Evolutionary conservation across 1,140 invertebrate genomes (phyloP).

Genomic region (Zophobas morio): DNA sequence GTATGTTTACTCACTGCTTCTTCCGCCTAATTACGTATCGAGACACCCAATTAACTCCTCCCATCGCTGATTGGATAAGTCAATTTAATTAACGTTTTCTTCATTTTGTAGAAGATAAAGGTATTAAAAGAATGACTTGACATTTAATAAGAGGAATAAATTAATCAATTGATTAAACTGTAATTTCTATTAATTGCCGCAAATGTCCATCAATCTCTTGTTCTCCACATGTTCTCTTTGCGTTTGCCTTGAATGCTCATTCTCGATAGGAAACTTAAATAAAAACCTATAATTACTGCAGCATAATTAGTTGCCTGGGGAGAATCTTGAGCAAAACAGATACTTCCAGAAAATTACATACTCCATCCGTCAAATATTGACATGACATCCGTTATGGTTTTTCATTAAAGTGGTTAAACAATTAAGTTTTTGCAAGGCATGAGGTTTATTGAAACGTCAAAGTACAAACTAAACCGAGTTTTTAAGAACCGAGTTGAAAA

Average conservation of each 20-base stretch:
- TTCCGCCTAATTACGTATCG: constrained; percentile 9
- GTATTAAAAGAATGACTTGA: constrained; percentile 18
- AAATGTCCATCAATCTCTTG: constrained; percentile 19
- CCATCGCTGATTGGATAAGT: constrained; percentile 18
- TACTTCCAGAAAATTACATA: constrained; percentile 15
- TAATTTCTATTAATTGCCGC: constrained; percentile 26
- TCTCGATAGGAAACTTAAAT: constrained; percentile 16
- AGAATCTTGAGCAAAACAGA: background rate
- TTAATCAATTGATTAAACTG: constrained; percentile 31
- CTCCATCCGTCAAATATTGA: constrained; percentile 15
- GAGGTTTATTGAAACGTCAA: too few species aligned
- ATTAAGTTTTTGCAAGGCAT: constrained; percentile 7
- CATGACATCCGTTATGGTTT: background rate
- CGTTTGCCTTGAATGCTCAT: constrained; percentile 6
- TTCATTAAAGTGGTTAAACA: background rate
- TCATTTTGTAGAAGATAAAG: background rate
- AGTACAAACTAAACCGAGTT: too few species aligned
- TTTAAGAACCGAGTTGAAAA: too few species aligned
- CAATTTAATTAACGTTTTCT: constrained; percentile 27
- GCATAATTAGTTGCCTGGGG: constrained; percentile 7
- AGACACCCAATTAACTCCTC: constrained; percentile 13
- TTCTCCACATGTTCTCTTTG: background rate
- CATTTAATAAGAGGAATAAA: constrained; percentile 7
- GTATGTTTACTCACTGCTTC: background rate
- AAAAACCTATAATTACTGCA: constrained; percentile 25